Evolutionary conservation across 2,797 vertebrate genomes (phyloP), one percentile per base, ranked within the genome.

Genomic region (Pipistrellus kuhlii): DNA sequence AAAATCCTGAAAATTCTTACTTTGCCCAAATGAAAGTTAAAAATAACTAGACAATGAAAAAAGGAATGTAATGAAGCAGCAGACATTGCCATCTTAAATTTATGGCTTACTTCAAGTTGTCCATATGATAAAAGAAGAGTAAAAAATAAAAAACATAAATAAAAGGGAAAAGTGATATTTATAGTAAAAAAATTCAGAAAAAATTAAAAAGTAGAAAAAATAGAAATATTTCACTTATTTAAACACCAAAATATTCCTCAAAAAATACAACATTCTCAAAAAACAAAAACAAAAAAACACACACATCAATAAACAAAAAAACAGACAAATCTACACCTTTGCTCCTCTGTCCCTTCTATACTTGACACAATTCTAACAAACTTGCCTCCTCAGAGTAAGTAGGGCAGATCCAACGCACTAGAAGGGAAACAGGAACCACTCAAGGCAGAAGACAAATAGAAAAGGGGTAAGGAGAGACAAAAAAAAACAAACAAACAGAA

Each of bases 131-230:
- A 83, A 86, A 85, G 17, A 78, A 92, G 64, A 88, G 20, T 48
- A 5, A 35, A 93, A 82, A 91, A 18, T 41, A 53, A 83, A 77
- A 94, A 41, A 69, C 4, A 72, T 6, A 11, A 88, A 76, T 18
- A 53, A 90, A 59, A 93, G 35, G 53, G 25, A 86, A 93, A 84
- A n/a, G 27, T 73, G 30, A 71, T 72, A 21, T 55, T 53, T 75
- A 30, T 62, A 83, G 30, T 38, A 59, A 59, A 93, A 93, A 27
- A 89, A 90, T 73, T 96, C 15, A 92, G 53, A 17, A 83, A 88
- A 85, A 91, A 76, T 25, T 69, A 84, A 46, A 41, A 76, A 30
- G 38, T 73, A 15, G 3, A 55, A 35, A 41, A 80, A 89, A 44
- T 3, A 75, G 21, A 95, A 85, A 66, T 64, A 91, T 27, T 59